phyloP scores from a whole-genome alignment of 2,888 invertebrate species.

The Eurytoma californica region DNA sequence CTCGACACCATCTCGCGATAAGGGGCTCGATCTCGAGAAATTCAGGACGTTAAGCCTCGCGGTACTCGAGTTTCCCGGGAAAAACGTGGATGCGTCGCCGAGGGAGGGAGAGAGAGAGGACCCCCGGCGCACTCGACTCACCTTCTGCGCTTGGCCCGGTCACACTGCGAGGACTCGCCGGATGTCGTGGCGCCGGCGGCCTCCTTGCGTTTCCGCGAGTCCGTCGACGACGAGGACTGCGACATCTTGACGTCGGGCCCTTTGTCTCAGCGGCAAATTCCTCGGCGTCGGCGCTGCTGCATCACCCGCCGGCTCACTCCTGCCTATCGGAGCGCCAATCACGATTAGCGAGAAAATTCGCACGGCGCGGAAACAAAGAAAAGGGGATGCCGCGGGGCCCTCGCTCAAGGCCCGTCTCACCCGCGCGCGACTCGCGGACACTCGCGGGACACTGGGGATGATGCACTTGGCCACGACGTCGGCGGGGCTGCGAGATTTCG shows the following conservation, averaged over 20 bases:
- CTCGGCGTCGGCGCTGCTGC: not conserved
- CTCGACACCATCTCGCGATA: no score
- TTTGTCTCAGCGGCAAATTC: not conserved
- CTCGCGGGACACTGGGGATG: no score
- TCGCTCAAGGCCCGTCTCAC: not conserved
- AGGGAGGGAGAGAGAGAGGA: not conserved
- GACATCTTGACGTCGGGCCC: conserved; percentile 15
- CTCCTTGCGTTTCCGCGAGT: not conserved
- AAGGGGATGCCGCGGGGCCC: not conserved
- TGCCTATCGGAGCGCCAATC: not conserved
- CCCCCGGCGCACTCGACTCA: not conserved
- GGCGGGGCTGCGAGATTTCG: no score
- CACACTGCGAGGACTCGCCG: not conserved
- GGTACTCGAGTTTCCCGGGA: no score
- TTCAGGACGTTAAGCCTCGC: no score
- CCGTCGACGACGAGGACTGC: conserved; percentile 6
- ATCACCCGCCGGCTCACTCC: not conserved
- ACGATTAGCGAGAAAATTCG: conserved; percentile 1
- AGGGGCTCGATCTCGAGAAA: no score
- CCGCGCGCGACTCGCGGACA: no score
- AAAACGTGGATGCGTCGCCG: no score
- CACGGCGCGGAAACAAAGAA: not conserved
- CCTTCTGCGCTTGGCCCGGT: not conserved
- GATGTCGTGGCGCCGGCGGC: not conserved
- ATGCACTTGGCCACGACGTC: no score